Evolutionary conservation across 2,888 invertebrate genomes (phyloP), one percentile per base, ranked within the genome.

Genomic region (Eristalinus aeneus): DNA sequence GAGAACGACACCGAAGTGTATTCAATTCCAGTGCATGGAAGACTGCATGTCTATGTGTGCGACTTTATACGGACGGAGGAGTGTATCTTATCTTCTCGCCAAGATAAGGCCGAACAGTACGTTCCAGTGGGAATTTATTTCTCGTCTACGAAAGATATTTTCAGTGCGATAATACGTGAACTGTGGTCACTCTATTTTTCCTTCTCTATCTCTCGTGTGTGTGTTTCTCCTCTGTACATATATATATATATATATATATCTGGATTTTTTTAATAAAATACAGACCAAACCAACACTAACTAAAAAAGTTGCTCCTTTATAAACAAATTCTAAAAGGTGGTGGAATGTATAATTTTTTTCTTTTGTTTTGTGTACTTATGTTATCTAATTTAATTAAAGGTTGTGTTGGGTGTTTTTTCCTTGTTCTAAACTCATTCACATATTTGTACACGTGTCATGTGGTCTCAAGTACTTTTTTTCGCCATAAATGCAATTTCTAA

Each of bases 341-440:
- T 74, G 86, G 86, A 36, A 16, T n/a, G 12, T n/a, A 9, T 39
- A 39, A 12, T 53, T 61, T 76, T 69, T 69, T 54, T 8, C 34
- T 78, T 74, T 53, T 58, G 32, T 58, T 56, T 69, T 60, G 23
- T 4, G 23, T 58, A 60, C 72, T 64, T 56, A 84, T 84, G 80
- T 72, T 80, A 85, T 77, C 81, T 76, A 85, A 76, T 81, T 81
- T 77, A 81, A 81, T 81, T 76, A 60, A 81, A 76, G 75, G 85
- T 81, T 65, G 63, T 63, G 61, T 46, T 77, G 54, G 56, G 60
- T 23, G 68, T 58, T 58, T 23, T n/a, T 22, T 39, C 2, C 53
- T 60, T 32, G 31, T 54, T 68, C 20, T 56, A 39, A 39, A 39
- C 56, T 31, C 39, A 34, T 20, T 68, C 32, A 23, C 32, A 36